These are phyloP conservation scores for Oscarella lobularis DNA, from an alignment of 37 sponge, comb jelly and placozoan species.

Conservation along the genomic window DNA sequence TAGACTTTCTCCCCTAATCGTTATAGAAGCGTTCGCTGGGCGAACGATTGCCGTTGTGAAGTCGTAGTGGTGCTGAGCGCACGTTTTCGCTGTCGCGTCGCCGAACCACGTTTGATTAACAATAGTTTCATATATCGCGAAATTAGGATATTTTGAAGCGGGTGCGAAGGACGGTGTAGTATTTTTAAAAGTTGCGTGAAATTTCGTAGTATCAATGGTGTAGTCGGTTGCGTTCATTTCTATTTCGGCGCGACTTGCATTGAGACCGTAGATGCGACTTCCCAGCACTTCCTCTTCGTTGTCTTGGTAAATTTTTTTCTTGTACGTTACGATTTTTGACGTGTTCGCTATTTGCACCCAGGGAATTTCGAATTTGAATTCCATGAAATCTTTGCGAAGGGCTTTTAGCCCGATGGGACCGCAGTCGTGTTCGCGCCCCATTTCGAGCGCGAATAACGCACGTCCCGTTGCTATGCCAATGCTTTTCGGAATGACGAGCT, in stretches of 20 bases:
- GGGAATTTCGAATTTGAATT: constrained; percentile 13
- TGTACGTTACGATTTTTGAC: background rate
- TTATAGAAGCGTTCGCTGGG: background rate
- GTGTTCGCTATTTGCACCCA: constrained; percentile 1
- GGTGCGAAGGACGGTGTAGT: too few relatives aligned
- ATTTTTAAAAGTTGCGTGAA: background rate
- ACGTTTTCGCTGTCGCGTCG: background rate
- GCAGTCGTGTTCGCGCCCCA: background rate
- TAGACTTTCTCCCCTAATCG: background rate
- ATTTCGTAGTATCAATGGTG: background rate
- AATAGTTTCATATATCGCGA: background rate
- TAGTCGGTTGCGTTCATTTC: constrained; percentile 3
- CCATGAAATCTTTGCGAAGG: background rate
- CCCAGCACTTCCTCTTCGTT: background rate
- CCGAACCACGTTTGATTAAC: background rate
- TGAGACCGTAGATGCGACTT: background rate
- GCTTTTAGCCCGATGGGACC: background rate
- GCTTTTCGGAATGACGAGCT: background rate
- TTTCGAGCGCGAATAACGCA: background rate
- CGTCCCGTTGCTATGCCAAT: background rate
- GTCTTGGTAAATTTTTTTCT: background rate
- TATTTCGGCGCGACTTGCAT: background rate
- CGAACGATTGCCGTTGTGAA: background rate
- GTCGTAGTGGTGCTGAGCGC: constrained; percentile 8
- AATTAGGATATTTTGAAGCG: background rate